Evolutionary conservation across 1,140 invertebrate genomes (phyloP), one percentile per base, ranked within the genome.

Genomic region (Cyphomyrmex costatus): DNA sequence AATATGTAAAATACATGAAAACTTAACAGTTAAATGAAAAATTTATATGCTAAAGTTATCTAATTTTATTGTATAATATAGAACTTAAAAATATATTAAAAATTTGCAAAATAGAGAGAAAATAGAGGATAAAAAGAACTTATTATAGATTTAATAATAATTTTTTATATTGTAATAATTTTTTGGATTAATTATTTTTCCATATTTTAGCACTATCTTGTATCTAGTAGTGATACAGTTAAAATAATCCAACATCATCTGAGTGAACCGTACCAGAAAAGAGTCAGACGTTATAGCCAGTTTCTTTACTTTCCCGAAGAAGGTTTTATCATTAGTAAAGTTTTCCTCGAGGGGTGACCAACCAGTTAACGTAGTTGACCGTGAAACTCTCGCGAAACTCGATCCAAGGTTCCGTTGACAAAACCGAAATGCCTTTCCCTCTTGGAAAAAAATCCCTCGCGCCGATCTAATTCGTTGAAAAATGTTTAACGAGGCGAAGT

Each of bases 1-100:
- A 21, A 4, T 42, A 82, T 71, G n/a, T 51, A 33, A 82, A 82
- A 71, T 80, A 71, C 14, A 51, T 68, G 30, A 73, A 82, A 46
- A 49, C 73, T 83, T 46, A 7, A 46, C 24, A 58, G n/a, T 30
- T 10, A 10, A 8, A 12, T 51, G 21, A 14, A 24, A 71, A 58
- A 46, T 21, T 16, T 24, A 14, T 16, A 27, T 82, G 27, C 16
- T 58, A n/a, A 30, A 80, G 33, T 42, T 19, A 0, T 3, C 2
- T 14, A 30, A 46, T 14, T 58, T 82, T 33, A 46, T 3, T 24
- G 12, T 12, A 30, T 56, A 58, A 58, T 71, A 3, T 21, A 24
- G 3, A 56, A 27, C 10, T 10, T 14, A 21, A 27, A 71, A 21
- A 4, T 68, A 42, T 33, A 42, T 33, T 79, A 36, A 46, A 0